Base-by-base conservation (phyloP, 2,888 invertebrate species). In the Harpagoxenus sublaevis region DNA sequence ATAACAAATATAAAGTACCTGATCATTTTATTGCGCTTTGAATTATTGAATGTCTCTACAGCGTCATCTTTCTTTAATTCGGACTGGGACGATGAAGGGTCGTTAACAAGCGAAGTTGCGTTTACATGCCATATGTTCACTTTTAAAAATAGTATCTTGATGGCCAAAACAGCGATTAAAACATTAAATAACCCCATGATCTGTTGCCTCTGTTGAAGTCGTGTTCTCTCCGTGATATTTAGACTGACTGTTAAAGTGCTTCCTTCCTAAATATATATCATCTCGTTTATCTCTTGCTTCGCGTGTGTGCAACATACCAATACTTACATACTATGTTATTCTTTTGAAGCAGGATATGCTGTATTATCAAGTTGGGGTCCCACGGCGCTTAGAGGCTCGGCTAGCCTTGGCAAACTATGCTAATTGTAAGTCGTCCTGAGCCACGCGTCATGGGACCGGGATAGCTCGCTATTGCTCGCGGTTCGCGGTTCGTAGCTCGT, bases 211-310 rank as follows among this genome's bases (percentile, higher is more conserved):
- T 45, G 39, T 23, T 73, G 51, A 71, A 18, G 12, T 57, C 0
- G 23, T 51, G 60, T 12, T n/a, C 18, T 10, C 51, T 51, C 48
- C n/a, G 66, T 60, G 23, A 42, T 57, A n/a, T 18, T 63, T 51
- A 39, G 18, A 83, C 83, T 68, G 77, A 68, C 31, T 18, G 6
- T 28, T 23, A 6, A 3, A 35, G 8, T 48, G 18, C 8, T 18
- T 60, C 63, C 23, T 42, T 74, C 18, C 42, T 15, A 23, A 0
- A 23, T 23, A 23, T 65, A 12, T 18, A 53, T 35, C 12, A 45
- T 62, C 63, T 31, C 42, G 6, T 62, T 84, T 87, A 87, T 87
- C 82, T 84, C 28, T 31, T 66, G 70, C 55, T 39, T 53, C 39
- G 8, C n/a, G n/a, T 42, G 70, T 35, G 23, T 39, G 42, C 8